Evolutionary conservation across 2,888 invertebrate species (phyloP).

Genomic region (Zonitis immaculata): DNA sequence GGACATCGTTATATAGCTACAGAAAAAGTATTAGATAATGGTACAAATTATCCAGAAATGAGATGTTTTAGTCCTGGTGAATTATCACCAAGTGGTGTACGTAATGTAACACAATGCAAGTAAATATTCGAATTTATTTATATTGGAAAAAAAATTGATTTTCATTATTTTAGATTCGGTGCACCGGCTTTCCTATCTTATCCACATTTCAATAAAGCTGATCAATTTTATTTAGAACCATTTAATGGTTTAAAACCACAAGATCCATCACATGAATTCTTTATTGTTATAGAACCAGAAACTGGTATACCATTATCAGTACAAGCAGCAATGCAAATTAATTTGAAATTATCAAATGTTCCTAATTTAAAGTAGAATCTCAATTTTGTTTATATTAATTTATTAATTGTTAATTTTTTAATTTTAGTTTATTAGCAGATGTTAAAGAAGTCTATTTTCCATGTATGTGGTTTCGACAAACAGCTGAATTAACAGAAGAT

Average conservation of each 20-base stretch:
- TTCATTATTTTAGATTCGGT: slow-evolving; percentile 62
- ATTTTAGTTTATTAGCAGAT: slow-evolving; percentile 55
- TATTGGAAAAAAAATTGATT: too few relatives aligned
- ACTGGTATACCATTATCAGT: slow-evolving; percentile 76
- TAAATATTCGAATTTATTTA: too few relatives aligned
- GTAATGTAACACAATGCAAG: slow-evolving; percentile 67
- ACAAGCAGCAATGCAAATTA: slow-evolving; percentile 73
- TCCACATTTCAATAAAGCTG: slow-evolving; percentile 77
- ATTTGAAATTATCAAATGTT: slow-evolving; percentile 57
- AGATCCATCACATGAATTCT: slow-evolving; percentile 60
- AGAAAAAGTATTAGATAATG: slow-evolving; percentile 68
- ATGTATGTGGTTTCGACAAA: slow-evolving; percentile 73
- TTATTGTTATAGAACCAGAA: slow-evolving; percentile 64
- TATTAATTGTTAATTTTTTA: slow-evolving; percentile 16
- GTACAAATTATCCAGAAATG: slow-evolving; percentile 55
- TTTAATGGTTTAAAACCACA: slow-evolving; percentile 66
- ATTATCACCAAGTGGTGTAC: slow-evolving; percentile 54
- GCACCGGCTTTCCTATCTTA: slow-evolving; percentile 80
- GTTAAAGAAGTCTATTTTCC: slow-evolving; percentile 61
- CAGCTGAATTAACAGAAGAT: slow-evolving; percentile 55
- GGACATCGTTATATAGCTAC: slow-evolving; percentile 57
- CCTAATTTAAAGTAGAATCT: slow-evolving; percentile 50
- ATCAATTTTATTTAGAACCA: slow-evolving; percentile 58
- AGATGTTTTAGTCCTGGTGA: slow-evolving; percentile 59
- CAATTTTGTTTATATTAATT: not conserved